phyloP scores from a whole-genome alignment of 2,797 vertebrate genomes.

The Catharus ustulatus region DNA sequence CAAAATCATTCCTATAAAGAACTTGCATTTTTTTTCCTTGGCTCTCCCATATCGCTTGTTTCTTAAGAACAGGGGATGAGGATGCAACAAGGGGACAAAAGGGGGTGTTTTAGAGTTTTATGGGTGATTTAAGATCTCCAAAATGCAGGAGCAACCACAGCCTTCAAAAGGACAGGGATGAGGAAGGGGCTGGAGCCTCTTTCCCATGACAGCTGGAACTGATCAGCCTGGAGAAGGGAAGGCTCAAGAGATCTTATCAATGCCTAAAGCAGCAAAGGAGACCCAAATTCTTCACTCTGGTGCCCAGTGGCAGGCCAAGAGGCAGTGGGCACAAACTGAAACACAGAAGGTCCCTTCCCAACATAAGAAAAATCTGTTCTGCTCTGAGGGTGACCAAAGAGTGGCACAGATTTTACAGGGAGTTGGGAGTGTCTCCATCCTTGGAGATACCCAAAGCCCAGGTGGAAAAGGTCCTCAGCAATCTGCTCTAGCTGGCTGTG shows the following conservation, averaged over 20 bases:
- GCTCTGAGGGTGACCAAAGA: neutral
- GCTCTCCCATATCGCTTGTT: accelerated
- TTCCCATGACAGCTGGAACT: neutral
- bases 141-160: neutral
- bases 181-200: neutral
- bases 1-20: neutral
- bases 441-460: neutral
- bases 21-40: neutral
- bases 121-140: neutral
- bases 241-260: neutral
- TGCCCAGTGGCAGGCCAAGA: neutral
- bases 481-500: neutral
- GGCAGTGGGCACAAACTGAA: too few relatives aligned
- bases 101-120: accelerated
- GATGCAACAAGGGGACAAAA: neutral
- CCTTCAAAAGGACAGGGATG: neutral
- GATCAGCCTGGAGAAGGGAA: neutral
- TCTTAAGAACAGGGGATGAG: neutral
- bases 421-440: neutral
- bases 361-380: too few relatives aligned
- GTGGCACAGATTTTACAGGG: neutral
- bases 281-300: neutral
- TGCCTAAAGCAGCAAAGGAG: neutral
- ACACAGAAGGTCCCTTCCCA: neutral
- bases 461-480: neutral